Evolutionary conservation across 2,797 vertebrate species (phyloP), one percentile per base, ranked within the genome.

Genomic region (Paratrypauchen microcephalus): DNA sequence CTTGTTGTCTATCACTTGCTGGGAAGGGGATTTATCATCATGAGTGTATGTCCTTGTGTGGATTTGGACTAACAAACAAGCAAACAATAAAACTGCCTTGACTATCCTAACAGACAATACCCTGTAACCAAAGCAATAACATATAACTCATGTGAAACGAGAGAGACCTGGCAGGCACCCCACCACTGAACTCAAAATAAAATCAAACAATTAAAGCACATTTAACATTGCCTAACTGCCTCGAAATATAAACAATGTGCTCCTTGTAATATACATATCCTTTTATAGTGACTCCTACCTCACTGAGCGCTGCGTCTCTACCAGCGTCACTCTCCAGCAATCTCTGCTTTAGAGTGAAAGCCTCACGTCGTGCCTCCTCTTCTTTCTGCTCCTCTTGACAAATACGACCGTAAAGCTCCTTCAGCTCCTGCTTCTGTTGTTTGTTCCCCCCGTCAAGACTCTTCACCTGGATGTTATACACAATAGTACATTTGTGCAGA

Each of bases 391-490:
- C 89, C 26, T 94, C 93, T 75, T 88, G 88, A 36, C 82, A 65
- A 1, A 93, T 64, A 24, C 76, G 91, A 48, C 81, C 86, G 83
- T 93, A 94, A 71, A 96, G 86, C 68, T 92, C 87, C 2, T 1
- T 65, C 72, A 94, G 69, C 78, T 96, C 94, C 62, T 86, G 82
- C 28, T 83, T 85, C 79, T 89, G 89, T 68, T 79, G 89, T 61
- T 60, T 77, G 76, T 80, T 92, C 83, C 95, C 93, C 0, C 86
- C 90, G 74, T 92, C 90, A 2, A 96, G 86, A 3, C 72, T 83
- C 80, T 94, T 95, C 66, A 95, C 89, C 95, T 96, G 88, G 19
- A 62, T 63, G 4, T 39, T 16, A 47, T 63, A 72, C 41, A 69
- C 9, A 68, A 55, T 23, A 11, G 21, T 78, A 71, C 45, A 19